Conservation (phyloP, 2,888 invertebrate species). For the Plusia festucae region DNA sequence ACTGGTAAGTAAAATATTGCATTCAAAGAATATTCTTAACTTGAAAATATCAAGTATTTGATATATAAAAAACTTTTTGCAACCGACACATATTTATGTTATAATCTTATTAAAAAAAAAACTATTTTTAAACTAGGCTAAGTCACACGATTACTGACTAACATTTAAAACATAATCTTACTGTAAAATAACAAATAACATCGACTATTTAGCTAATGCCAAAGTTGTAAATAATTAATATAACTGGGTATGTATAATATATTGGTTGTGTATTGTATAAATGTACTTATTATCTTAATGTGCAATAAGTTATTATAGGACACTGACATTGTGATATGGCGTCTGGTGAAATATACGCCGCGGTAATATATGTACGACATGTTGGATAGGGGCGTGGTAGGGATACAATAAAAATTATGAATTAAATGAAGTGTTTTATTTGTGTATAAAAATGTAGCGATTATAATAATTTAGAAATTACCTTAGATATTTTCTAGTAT, state of each 20-base stretch:
- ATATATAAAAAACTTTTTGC: too few species aligned
- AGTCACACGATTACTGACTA: neutral
- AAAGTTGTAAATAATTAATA: constrained; percentile 80
- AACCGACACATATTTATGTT: neutral
- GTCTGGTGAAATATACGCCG: constrained; percentile 19
- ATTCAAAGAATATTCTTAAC: too few species aligned
- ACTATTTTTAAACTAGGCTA: neutral
- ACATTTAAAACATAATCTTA: constrained; percentile 16
- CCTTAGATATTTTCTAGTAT: too few species aligned
- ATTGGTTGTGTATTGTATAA: constrained; percentile 69
- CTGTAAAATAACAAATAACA: constrained; percentile 37
- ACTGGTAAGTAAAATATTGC: neutral
- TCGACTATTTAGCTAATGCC: constrained; percentile 79
- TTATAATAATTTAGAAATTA: too few species aligned
- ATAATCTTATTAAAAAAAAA: neutral
- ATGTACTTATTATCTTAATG: constrained; percentile 54
- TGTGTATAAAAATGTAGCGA: neutral
- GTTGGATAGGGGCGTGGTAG: constrained; percentile 66
- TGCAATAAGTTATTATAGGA: constrained; percentile 61
- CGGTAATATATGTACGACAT: constrained; percentile 47
- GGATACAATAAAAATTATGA: constrained; percentile 62
- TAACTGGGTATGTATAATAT: constrained; percentile 67
- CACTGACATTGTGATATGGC: constrained; percentile 67
- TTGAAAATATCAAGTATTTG: too few species aligned
- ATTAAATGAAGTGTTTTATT: constrained; percentile 32